Evolutionary conservation across 2,888 invertebrate genomes (phyloP).

Genomic region (Melipona bicolor): DNA sequence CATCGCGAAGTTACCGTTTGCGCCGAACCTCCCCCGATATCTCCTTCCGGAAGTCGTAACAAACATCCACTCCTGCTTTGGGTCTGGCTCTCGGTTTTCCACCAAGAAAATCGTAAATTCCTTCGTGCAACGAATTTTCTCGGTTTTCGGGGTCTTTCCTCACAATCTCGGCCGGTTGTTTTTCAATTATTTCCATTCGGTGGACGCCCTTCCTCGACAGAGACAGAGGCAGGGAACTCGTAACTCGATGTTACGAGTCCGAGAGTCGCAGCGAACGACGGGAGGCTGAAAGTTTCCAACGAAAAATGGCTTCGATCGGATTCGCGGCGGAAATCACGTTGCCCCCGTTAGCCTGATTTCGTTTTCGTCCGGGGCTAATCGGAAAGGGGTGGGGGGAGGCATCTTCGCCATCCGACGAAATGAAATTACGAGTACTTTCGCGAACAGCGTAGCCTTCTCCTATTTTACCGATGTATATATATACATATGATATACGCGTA

Average conservation of each 20-base stretch:
- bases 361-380: conserved; percentile 34
- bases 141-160: neutral
- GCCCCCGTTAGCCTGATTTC: conserved; percentile 34
- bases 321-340: conserved; percentile 4
- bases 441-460: neutral
- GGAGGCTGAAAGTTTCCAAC: neutral
- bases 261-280: neutral
- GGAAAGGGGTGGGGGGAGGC: conserved; percentile 8
- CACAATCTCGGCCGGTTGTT: neutral
- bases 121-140: too few relatives aligned
- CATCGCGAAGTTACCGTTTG: neutral
- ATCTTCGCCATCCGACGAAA: conserved; percentile 12
- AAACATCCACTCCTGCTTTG: too few relatives aligned
- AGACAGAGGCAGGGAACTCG: neutral
- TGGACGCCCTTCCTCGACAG: too few relatives aligned
- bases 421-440: conserved; percentile 27
- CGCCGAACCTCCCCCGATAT: too few relatives aligned
- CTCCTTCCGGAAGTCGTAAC: too few relatives aligned
- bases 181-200: neutral
- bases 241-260: neutral
- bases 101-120: too few relatives aligned
- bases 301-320: neutral
- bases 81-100: too few relatives aligned
- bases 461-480: conserved; percentile 14
- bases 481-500: too few relatives aligned